Evolutionary conservation across 2,888 invertebrate species (phyloP), one percentile per base, ranked within the genome.

Genomic region (Mystacides longicornis): DNA sequence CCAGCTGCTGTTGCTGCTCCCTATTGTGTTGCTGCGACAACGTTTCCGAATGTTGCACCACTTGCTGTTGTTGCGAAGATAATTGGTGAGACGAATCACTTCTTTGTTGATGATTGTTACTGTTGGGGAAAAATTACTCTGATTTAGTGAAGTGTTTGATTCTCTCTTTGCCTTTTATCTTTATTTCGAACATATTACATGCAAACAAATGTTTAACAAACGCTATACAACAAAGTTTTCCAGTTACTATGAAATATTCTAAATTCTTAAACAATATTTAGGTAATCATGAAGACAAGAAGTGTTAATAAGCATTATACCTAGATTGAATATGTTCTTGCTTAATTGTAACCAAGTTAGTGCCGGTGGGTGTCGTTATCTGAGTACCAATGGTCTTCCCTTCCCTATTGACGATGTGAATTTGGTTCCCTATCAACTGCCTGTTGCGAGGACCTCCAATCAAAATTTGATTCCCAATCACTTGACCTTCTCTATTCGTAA

Each of bases 401-500:
- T 74, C 75, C 23, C 76, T 63, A 33, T 70, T 68, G 61, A 77
- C 67, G 50, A 76, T 68, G 64, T 76, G 77, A 56, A 64, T 55
- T 51, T 63, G 63, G 45, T 65, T 64, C 18, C 67, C 65, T 50
- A 63, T 60, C 22, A 68, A 50, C 55, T 65, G 65, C 42, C 68
- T 65, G 49, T 67, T 70, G 43, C 69, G 70, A 57, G 72, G 67
- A 11, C 69, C 63, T 22, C 75, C 75, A 62, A 77, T 73, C 60
- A 77, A 67, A 55, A 77, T 77, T 67, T 77, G 77, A 65, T 77
- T 77, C 60, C 77, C 77, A 63, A 77, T 77, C 65, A 77, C 77
- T 59, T 77, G 77, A 0, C 77, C 77, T 1, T 77, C 75, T 1
- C 77, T 67, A 60, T 77, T 77, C 54, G 75, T 76, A 54, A 77